Base-by-base conservation (phyloP, 2,113 vertebrate genomes). In the Heterotilapia buettikoferi region DNA sequence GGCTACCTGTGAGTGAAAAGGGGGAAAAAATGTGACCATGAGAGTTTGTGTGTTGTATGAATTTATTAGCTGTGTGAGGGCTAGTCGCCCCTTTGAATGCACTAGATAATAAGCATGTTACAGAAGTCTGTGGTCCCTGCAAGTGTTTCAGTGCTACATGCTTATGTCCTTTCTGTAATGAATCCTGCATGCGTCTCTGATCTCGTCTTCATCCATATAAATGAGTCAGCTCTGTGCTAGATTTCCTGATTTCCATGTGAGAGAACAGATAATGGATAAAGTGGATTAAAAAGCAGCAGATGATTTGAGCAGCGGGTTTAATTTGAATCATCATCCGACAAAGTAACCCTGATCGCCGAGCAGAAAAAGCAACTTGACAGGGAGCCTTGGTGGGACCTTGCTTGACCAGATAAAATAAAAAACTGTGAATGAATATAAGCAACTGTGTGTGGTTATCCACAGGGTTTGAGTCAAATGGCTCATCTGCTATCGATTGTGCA, bases 171-270 rank as follows among this genome's bases (percentile, higher is more conserved):
- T 89, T 90, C 29, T 86, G 87, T 81, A 59, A 92, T 90, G 63
- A 90, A 92, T 92, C 91, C 68, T 76, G 61, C 84, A 85, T 82
- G 59, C 79, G 87, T 85, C 87, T 85, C 85, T 92, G 82, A 89
- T 91, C 87, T 88, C 50, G 38, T 82, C 84, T 90, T 93, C 88
- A 93, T 95, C 89, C 88, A 94, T 92, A 93, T 85, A 91, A 90
- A 93, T 93, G 83, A 92, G 89, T 93, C 40, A 38, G 71, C 84
- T 56, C 61, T 87, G 84, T 84, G 88, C 76, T 66, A 12, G 87
- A 90, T 92, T 89, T 93, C 84, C 90, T 81, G 87, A 90, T 93
- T 94, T 93, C 88, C 92, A 80, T 88, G 82, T 88, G 88, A 90
- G 88, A 85, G 90, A 90, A 84, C 87, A 91, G 90, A 91, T 89